phyloP scores from a whole-genome alignment of 2,888 invertebrate genomes.

The Caenorhabditis sp. region DNA sequence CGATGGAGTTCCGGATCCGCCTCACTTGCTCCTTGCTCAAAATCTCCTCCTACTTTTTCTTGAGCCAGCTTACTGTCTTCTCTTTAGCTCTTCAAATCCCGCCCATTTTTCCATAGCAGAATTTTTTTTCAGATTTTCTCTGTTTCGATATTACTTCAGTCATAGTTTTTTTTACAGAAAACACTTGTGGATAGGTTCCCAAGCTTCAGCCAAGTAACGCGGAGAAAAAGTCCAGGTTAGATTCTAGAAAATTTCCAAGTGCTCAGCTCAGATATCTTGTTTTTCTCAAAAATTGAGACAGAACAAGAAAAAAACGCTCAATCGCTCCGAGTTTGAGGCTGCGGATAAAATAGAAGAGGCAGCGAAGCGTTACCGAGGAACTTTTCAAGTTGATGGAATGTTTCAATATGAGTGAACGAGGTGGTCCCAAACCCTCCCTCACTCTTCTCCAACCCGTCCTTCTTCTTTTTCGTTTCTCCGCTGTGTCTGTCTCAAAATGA shows the following conservation, averaged over 20 bases:
- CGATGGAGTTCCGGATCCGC: not conserved
- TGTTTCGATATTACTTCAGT: too few species aligned
- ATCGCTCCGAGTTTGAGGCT: not conserved
- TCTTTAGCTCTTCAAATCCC: too few species aligned
- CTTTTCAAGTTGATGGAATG: conserved; percentile 61
- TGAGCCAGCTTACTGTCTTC: too few species aligned
- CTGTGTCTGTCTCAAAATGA: conserved; percentile 49
- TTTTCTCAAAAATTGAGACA: conserved; percentile 7
- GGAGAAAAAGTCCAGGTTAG: too few species aligned
- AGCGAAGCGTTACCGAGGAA: conserved; percentile 47
- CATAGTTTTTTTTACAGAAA: too few species aligned
- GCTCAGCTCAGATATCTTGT: too few species aligned
- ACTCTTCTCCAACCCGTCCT: not conserved
- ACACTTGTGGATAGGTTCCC: too few species aligned
- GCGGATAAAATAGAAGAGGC: conserved; percentile 5
- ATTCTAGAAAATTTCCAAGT: too few species aligned
- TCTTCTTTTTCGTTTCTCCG: conserved; percentile 10
- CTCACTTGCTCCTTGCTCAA: not conserved
- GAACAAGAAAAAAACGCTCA: conserved; percentile 18
- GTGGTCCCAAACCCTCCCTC: conserved; percentile 53
- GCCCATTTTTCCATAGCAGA: too few species aligned
- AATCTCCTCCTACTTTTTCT: conserved; percentile 21
- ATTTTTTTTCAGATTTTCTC: too few species aligned
- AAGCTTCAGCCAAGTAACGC: too few species aligned
- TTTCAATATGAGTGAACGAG: conserved; percentile 62